Evolutionary conservation across 1,140 invertebrate genomes (phyloP), one percentile per base, ranked within the genome.

Genomic region (Venustaconcha ellipsiformis): DNA sequence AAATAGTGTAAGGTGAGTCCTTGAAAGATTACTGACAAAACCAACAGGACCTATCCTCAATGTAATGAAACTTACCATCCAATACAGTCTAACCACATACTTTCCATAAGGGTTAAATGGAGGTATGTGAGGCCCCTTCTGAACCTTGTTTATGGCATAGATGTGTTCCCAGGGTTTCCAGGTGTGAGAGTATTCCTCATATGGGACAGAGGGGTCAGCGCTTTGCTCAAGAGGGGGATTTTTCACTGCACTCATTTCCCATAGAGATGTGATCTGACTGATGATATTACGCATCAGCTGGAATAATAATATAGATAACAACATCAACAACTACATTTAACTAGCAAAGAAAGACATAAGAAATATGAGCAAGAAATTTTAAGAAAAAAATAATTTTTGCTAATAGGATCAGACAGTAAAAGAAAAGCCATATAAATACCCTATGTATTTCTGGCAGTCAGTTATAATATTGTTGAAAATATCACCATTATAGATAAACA

Each of bases 161-260:
- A 91, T 90, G 76, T 90, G 90, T 78, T 90, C 89, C 90, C 89
- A 90, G 23, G 89, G 89, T 67, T 82, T 82, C 90, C 90, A 90
- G 12, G 82, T 83, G 78, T 88, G 85, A n/a, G 66, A 72, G 20
- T 78, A 74, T 65, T 78, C 82, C 66, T 82, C 73, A 23, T 77
- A 74, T 37, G 77, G 80, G 62, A 75, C 65, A 30, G 73, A 63
- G 17, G 83, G 78, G n/a, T 88, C 84, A 26, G 72, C 73, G 12
- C 57, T 55, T 57, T 70, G 67, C 37, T 80, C 76, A 14, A 78
- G 74, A 1, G 77, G 58, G 14, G 81, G 78, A 55, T 78, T 83
- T 70, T 86, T 84, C 37, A 85, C 80, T 14, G 80, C 65, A 77
- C 80, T 83, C 64, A 87, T 83, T 17, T 88, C 84, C 89, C 89